Evolutionary conservation across 2,888 invertebrate genomes (phyloP).

Genomic region (Miltochrista miniata): DNA sequence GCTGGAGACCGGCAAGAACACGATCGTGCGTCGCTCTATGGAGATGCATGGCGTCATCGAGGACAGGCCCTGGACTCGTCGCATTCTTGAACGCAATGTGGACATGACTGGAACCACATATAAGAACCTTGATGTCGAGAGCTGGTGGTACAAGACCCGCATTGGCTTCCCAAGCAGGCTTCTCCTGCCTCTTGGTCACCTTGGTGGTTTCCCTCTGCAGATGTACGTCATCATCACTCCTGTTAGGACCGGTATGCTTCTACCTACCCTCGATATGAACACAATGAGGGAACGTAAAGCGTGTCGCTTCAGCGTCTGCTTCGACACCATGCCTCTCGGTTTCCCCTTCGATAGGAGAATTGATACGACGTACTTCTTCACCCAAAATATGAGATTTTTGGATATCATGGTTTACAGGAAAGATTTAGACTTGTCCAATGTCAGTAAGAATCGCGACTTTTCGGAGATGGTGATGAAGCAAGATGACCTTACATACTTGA

Average conservation of each 20-base stretch:
- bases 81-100: conserved; percentile 46
- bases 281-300: conserved; percentile 78
- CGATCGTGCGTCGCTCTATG: conserved; percentile 86
- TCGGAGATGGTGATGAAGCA: conserved; percentile 72
- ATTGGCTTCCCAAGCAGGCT: conserved; percentile 87
- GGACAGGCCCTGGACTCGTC: conserved; percentile 81
- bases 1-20: conserved; percentile 86
- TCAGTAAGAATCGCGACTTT: conserved; percentile 60
- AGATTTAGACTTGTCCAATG: conserved; percentile 66
- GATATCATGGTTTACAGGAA: conserved; percentile 86
- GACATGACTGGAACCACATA: conserved; percentile 72
- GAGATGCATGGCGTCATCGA: conserved; percentile 86
- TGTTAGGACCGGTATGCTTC: conserved; percentile 72
- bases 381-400: conserved; percentile 86
- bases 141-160: conserved; percentile 80
- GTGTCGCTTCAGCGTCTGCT: conserved; percentile 79
- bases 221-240: conserved; percentile 86
- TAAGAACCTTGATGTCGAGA: conserved; percentile 78
- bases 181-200: conserved; percentile 87
- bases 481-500: conserved; percentile 71
- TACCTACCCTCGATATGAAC: conserved; percentile 70
- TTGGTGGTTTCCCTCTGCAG: conserved; percentile 85
- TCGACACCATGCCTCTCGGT: conserved; percentile 87
- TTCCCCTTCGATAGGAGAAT: conserved; percentile 90
- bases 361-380: conserved; percentile 82